Conservation (phyloP, 2,113 vertebrate species). For the Tichodroma muraria region DNA sequence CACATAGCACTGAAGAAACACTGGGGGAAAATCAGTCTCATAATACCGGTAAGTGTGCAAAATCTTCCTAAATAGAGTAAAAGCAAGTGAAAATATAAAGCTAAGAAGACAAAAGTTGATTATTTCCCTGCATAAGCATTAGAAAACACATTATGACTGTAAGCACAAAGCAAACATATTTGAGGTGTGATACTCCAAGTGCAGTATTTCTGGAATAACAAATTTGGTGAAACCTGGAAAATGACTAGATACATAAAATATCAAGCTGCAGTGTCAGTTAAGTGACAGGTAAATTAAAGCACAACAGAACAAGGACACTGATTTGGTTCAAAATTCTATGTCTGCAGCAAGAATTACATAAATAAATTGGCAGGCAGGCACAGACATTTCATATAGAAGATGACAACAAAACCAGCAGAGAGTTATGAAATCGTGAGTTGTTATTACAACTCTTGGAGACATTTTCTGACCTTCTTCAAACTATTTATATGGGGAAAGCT, state of each 20-base stretch:
- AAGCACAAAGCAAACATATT: not conserved
- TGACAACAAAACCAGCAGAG: not conserved
- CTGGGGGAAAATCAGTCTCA: not conserved
- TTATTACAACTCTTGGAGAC: not conserved
- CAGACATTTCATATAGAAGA: not conserved
- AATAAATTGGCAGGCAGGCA: constrained; percentile 25
- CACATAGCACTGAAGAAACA: not conserved
- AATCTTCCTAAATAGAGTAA: not conserved
- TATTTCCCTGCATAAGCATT: not conserved
- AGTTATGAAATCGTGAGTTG: not conserved
- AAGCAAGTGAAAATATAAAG: not conserved
- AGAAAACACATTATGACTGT: not conserved
- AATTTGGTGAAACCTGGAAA: not conserved
- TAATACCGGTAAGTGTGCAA: not conserved
- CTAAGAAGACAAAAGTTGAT: not conserved
- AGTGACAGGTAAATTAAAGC: constrained; percentile 40
- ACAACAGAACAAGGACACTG: constrained; percentile 1
- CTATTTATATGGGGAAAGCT: not conserved
- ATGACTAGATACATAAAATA: constrained; percentile 16
- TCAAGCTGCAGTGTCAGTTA: constrained; percentile 9
- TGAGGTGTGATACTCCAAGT: not conserved
- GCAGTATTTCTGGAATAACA: constrained; percentile 2
- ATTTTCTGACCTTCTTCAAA: not conserved
- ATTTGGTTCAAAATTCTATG: constrained; percentile 31
- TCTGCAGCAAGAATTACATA: constrained; percentile 29